These are phyloP conservation scores for Homarus americanus DNA, from an alignment of 1,140 invertebrate species.

Conservation along the genomic window DNA sequence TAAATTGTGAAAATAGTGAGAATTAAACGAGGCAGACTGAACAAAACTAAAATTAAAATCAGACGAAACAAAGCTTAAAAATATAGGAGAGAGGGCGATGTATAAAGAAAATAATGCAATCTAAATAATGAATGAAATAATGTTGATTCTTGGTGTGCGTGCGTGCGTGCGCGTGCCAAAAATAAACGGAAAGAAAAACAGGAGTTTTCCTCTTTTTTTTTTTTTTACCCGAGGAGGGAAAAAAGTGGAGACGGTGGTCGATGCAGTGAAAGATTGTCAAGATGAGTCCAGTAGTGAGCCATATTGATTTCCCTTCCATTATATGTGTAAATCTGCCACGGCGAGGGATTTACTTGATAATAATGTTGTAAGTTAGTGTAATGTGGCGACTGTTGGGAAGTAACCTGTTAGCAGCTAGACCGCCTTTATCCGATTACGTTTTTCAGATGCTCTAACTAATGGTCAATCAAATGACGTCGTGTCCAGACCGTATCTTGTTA, in stretches of 20 bases:
- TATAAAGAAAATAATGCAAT: no score
- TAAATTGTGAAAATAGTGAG: no score
- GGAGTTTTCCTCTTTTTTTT: no score
- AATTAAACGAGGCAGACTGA: no score
- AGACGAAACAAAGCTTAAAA: no score
- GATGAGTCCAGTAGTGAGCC: neutral
- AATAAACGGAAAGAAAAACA: no score
- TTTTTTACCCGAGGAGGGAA: no score
- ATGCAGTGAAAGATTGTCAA: neutral
- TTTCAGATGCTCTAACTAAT: conserved; percentile 67
- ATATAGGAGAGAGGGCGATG: no score
- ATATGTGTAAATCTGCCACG: neutral
- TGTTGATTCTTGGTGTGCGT: no score
- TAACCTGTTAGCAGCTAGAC: neutral
- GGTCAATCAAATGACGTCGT: conserved; percentile 68
- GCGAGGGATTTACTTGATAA: neutral
- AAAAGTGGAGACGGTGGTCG: neutral
- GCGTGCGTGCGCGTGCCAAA: no score
- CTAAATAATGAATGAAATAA: no score
- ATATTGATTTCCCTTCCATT: neutral
- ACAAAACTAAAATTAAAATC: no score
- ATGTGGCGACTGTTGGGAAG: neutral
- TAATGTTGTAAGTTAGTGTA: neutral
- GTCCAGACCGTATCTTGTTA: conserved; percentile 71
- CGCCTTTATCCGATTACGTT: conserved; percentile 33